Percentiles rank a stretch among this genome's conserved stretches.
Conservation (phyloP, 2,888 invertebrate genomes). For the Brachyptera putata region DNA sequence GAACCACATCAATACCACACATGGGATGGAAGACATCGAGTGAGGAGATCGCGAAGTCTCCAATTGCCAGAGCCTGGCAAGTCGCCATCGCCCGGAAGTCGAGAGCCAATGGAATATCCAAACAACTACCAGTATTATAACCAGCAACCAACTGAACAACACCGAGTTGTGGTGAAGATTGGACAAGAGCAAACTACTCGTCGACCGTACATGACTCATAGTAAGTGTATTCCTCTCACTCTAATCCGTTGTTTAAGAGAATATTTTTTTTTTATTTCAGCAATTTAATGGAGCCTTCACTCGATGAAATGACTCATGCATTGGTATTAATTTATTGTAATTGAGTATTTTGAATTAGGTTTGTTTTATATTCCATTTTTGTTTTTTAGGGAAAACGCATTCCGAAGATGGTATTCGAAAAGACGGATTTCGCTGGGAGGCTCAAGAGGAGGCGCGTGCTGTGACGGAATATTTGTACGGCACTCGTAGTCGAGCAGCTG, state of each 20-base stretch:
- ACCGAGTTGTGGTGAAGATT: conserved; percentile 45
- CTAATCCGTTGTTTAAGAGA: not conserved
- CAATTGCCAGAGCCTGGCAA: conserved; percentile 56
- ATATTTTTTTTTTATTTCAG: not conserved
- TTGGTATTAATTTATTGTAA: too few species aligned
- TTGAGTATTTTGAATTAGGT: too few species aligned
- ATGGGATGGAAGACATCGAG: conserved; percentile 40
- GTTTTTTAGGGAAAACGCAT: conserved; percentile 42
- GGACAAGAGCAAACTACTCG: conserved; percentile 35
- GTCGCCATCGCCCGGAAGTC: conserved; percentile 43
- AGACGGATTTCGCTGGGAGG: conserved; percentile 49
- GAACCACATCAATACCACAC: conserved; percentile 29
- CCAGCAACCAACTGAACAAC: conserved; percentile 37
- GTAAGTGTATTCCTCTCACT: conserved; percentile 39
- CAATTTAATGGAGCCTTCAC: not conserved
- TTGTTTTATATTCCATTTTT: too few species aligned
- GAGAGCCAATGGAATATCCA: conserved; percentile 35
- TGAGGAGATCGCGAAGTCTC: conserved; percentile 55
- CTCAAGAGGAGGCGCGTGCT: conserved; percentile 45
- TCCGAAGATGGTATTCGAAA: conserved; percentile 46
- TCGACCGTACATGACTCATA: conserved; percentile 40
- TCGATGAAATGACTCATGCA: not conserved
- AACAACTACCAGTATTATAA: conserved; percentile 25
- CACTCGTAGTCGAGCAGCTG: conserved; percentile 50
- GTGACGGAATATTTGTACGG: conserved; percentile 55